These are phyloP conservation scores for Rhinichthys osculus DNA, from an alignment of 2,797 vertebrate genomes.

Conservation along the genomic window DNA sequence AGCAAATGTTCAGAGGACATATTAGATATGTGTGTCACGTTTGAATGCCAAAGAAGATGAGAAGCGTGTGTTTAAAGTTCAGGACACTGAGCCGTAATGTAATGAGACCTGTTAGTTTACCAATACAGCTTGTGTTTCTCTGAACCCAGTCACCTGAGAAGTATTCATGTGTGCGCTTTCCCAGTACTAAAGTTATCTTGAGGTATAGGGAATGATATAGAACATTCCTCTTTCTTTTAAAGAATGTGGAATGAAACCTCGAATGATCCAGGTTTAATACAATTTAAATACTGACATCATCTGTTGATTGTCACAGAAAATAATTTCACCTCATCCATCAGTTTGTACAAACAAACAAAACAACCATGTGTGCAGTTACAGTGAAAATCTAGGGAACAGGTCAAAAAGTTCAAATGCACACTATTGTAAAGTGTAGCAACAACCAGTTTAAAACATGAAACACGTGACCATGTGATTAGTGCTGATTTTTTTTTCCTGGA, in stretches of 20 bases:
- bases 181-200: background rate
- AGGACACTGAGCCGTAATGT: conserved; percentile 31
- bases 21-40: background rate
- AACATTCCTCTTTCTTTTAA: background rate
- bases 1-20: background rate
- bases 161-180: conserved; percentile 1
- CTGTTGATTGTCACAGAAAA: background rate
- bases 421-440: background rate
- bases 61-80: conserved; percentile 10
- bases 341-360: background rate
- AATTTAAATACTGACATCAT: background rate
- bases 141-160: conserved; percentile 30
- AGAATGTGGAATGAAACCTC: no score
- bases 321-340: background rate
- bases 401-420: background rate
- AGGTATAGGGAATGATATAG: background rate
- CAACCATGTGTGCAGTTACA: background rate
- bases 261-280: background rate
- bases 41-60: conserved; percentile 11
- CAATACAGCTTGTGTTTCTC: conserved; percentile 30
- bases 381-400: background rate
- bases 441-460: background rate
- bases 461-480: background rate
- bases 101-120: conserved; percentile 35
- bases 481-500: background rate